These are phyloP conservation scores for Eremophila alpestris DNA, from an alignment of 2,797 vertebrate genomes.

Conservation along the genomic window DNA sequence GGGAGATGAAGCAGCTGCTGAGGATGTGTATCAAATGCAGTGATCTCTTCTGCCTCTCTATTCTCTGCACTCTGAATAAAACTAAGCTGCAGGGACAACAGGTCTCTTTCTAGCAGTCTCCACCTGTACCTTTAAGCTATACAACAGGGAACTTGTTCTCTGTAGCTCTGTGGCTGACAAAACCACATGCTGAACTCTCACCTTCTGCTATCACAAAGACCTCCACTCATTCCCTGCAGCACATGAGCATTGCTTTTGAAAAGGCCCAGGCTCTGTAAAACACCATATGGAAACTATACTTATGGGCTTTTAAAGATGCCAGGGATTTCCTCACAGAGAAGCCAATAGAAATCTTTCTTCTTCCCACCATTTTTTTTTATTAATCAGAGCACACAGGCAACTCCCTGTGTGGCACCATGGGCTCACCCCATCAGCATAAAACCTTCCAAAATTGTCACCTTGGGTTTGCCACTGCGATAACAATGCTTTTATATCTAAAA, in stretches of 20 bases:
- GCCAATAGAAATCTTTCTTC: background rate
- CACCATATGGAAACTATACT: background rate
- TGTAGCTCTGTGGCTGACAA: background rate
- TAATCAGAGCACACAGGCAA: constrained; percentile 40
- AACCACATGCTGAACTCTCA: constrained; percentile 22
- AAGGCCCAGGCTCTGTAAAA: background rate
- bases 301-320: constrained; percentile 10
- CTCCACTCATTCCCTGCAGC: constrained; percentile 24
- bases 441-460: constrained; percentile 2
- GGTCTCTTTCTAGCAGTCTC: background rate
- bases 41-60: background rate
- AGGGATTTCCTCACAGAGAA: background rate
- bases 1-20: background rate
- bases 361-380: constrained; percentile 7
- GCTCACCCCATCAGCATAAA: constrained; percentile 30
- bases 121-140: constrained; percentile 9
- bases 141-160: background rate
- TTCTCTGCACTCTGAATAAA: background rate
- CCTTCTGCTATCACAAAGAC: background rate
- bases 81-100: constrained; percentile 9
- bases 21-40: background rate
- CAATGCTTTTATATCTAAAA: constrained; percentile 12
- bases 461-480: background rate
- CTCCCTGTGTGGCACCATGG: background rate
- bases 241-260: background rate